phyloP scores from a whole-genome alignment of 1,140 invertebrate species.

The Atopsyche davidsoni region DNA sequence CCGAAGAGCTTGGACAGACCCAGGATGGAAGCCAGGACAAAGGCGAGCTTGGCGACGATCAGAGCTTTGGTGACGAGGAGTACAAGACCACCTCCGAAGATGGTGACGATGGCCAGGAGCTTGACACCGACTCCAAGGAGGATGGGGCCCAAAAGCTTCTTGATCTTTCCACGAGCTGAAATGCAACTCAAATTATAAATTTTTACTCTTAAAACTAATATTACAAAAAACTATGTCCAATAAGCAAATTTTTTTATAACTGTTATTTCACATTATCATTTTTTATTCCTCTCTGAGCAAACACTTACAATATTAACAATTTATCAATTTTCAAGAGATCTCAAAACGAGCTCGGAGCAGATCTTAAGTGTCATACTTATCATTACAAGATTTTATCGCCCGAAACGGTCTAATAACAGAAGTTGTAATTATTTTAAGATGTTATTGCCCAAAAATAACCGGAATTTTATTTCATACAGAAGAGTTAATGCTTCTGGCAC shows the following conservation, averaged over 20 bases:
- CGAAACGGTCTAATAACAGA: too few relatives aligned
- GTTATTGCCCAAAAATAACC: too few relatives aligned
- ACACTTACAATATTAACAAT: conserved; percentile 11
- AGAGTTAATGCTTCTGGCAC: too few relatives aligned
- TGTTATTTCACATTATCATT: too few relatives aligned
- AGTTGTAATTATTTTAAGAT: too few relatives aligned
- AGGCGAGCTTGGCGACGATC: conserved; percentile 67
- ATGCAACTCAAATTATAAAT: conserved; percentile 22
- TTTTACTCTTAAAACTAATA: neutral
- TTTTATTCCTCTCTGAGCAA: too few relatives aligned
- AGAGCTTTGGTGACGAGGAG: conserved; percentile 68
- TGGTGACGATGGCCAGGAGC: conserved; percentile 59
- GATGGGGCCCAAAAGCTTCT: conserved; percentile 62
- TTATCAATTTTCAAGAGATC: conserved; percentile 16
- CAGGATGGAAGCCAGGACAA: conserved; percentile 60
- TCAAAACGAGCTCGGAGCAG: too few relatives aligned
- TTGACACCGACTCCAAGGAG: conserved; percentile 61
- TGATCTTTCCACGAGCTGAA: conserved; percentile 65
- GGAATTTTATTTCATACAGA: too few relatives aligned
- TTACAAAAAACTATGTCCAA: neutral
- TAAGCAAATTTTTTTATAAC: neutral
- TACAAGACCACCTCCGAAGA: conserved; percentile 62
- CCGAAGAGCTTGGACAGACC: conserved; percentile 62
- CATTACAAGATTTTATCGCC: too few relatives aligned
- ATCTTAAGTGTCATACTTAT: too few relatives aligned